Evolutionary conservation across 1,140 invertebrate genomes (phyloP).

Genomic region (Drosophila athabasca): DNA sequence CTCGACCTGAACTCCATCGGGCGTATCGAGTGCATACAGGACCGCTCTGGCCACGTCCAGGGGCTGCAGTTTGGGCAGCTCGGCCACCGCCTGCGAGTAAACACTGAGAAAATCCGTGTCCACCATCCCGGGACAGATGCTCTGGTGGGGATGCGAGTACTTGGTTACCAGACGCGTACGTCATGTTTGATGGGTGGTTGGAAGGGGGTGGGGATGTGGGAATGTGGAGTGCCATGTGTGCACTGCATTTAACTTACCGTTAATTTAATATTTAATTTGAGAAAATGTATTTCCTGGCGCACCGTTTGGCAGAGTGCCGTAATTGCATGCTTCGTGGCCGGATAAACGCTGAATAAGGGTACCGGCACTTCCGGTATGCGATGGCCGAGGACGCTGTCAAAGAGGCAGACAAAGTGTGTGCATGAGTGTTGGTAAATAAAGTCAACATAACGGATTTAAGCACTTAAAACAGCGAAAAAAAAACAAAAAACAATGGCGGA

Average conservation of each 20-base stretch:
- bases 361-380: conserved; percentile 84
- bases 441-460: conserved; percentile 74
- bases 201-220: not conserved
- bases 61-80: conserved; percentile 83
- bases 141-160: conserved; percentile 73
- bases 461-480: conserved; percentile 68
- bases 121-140: conserved; percentile 86
- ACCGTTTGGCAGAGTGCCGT: conserved; percentile 86
- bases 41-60: conserved; percentile 85
- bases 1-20: conserved; percentile 84
- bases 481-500: conserved; percentile 43
- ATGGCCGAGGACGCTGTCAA: conserved; percentile 84
- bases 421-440: conserved; percentile 65
- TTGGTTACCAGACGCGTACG: conserved; percentile 29
- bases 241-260: conserved; percentile 83
- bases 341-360: conserved; percentile 85
- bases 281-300: conserved; percentile 85
- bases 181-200: conserved; percentile 45
- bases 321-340: conserved; percentile 86
- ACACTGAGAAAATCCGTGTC: conserved; percentile 85
- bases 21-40: conserved; percentile 84
- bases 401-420: conserved; percentile 28
- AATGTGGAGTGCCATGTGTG: conserved; percentile 49
- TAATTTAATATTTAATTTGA: conserved; percentile 85
- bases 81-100: conserved; percentile 74